A percentile compares a stretch with the other conserved stretches of the same genome.
phyloP scores from a whole-genome alignment of 1,140 invertebrate genomes.

The Macrotrachela quadricornifera region DNA sequence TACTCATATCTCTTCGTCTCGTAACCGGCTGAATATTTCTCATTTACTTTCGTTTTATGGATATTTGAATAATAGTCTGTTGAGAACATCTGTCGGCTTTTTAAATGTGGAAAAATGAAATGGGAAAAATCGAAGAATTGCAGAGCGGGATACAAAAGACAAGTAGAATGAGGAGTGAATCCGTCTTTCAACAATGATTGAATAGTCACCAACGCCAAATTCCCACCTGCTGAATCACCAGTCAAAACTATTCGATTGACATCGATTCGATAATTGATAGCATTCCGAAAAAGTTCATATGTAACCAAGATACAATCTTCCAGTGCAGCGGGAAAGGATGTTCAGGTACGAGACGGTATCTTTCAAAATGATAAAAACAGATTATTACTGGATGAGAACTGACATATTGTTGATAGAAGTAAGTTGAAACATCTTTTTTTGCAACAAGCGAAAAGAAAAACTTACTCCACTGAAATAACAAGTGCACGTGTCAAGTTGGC shows the following conservation, averaged over 20 bases:
- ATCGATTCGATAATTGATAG: conserved; percentile 1
- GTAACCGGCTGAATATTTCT: no score
- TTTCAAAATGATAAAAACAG: no score
- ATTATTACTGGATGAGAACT: no score
- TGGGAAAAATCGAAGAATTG: conserved; percentile 8
- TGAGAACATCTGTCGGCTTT: no score
- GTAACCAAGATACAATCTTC: neutral
- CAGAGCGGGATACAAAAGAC: conserved; percentile 4
- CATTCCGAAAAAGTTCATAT: conserved; percentile 1
- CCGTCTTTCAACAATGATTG: neutral
- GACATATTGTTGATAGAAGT: no score
- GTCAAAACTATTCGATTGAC: neutral
- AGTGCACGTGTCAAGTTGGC: neutral
- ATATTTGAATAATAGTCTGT: no score
- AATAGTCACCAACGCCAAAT: neutral
- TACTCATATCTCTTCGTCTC: no score
- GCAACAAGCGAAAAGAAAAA: no score
- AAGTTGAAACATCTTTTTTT: no score
- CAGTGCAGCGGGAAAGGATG: neutral
- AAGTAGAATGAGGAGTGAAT: neutral
- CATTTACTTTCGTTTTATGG: no score
- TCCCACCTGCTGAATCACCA: conserved; percentile 7
- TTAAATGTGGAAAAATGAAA: no score
- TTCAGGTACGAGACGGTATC: neutral
- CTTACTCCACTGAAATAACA: conserved; percentile 2